phyloP scores from a whole-genome alignment of 2,888 invertebrate genomes.

The Sinelater perroti region DNA sequence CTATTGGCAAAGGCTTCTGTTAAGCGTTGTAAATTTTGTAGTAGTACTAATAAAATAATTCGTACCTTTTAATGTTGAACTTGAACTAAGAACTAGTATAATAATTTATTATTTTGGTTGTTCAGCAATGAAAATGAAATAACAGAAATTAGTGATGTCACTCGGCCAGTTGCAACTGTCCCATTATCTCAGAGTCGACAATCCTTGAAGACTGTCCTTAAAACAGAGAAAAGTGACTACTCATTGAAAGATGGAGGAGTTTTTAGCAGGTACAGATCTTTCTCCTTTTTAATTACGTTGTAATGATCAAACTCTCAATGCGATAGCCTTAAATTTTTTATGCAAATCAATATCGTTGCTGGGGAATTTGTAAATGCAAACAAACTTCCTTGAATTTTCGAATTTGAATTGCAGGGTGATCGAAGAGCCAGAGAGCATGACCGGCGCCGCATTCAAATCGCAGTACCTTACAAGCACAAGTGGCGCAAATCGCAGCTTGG shows the following conservation, averaged over 20 bases:
- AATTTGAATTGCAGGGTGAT: constrained; percentile 46
- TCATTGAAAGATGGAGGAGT: constrained; percentile 43
- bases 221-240: constrained; percentile 52
- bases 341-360: constrained; percentile 20
- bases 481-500: constrained; percentile 77
- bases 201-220: constrained; percentile 57
- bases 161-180: constrained; percentile 36
- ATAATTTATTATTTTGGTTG: neutral
- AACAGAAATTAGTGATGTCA: constrained; percentile 5
- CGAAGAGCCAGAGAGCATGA: constrained; percentile 54
- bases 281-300: no score
- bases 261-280: constrained; percentile 48
- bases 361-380: constrained; percentile 13
- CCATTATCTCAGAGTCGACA: constrained; percentile 58
- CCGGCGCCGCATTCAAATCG: constrained; percentile 67
- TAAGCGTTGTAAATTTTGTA: no score
- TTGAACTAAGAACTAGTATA: no score
- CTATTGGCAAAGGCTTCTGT: no score
- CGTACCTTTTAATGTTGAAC: no score
- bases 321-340: no score
- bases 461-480: constrained; percentile 65
- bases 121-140: constrained; percentile 15
- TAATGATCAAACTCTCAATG: no score
- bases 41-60: no score
- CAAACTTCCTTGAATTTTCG: neutral